Evolutionary conservation across 2,113 vertebrate genomes (phyloP), one percentile per base, ranked within the genome.

Genomic region (Ammodytes marinus): DNA sequence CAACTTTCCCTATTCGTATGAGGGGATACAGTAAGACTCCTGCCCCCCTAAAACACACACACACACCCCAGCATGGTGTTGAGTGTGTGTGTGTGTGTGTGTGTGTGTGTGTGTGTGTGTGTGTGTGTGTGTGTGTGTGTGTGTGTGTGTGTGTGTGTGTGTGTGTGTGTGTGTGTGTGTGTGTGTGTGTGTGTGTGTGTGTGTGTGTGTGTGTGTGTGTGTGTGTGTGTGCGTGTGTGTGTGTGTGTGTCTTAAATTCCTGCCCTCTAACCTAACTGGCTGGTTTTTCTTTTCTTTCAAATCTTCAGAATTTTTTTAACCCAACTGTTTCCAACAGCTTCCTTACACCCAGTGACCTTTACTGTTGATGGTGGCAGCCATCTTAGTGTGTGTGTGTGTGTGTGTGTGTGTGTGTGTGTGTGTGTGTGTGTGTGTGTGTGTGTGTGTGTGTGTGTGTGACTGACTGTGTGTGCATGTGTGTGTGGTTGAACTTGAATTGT

Each of bases 321-420:
- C 67, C 77, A 67, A 76, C 73, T 65, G 61, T 65, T 77, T 69
- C 55, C 69, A 79, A 58, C 81, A 74, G 75, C 45, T 5, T 77
- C 74, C 45, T 71, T 61, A 42, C 46, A 88, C 73, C 47, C 79
- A 2, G 3, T 79, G 76, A 84, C 80, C 90, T 79, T 69, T 2
- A 59, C 27, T 84, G 78, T 89, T 85, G 75, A 85, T 2, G 79
- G 67, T 39, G 8, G 66, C 73, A 0, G 84, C 87, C 89, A 92
- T 90, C 86, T 91, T 92, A 86, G 80, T 81, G 10, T 8, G 40
- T 61, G 39, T 61, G 61, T 63, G 60, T 63, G 60, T 43, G 60
- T 63, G 60, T 12, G 60, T 46, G 61, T 27, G 42, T 27, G 10
- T 49, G 47, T 49, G 47, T 49, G 47, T 49, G 12, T 49, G 47